Conservation (phyloP, 2,888 invertebrate genomes). For the Notocelia uddmanniana region DNA sequence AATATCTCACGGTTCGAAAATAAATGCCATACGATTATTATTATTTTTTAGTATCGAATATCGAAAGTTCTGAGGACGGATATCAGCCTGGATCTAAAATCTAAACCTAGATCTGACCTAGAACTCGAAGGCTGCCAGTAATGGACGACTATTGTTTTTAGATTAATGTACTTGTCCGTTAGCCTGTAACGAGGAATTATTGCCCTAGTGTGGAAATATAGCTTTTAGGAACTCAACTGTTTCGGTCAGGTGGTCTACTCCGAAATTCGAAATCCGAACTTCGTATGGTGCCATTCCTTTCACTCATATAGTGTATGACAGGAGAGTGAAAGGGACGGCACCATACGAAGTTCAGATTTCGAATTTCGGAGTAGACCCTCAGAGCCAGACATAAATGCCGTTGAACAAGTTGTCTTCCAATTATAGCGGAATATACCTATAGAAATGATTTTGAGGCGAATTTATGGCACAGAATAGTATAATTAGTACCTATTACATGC, state of each 20-base stretch:
- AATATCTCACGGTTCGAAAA: too few relatives aligned
- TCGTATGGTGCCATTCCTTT: too few relatives aligned
- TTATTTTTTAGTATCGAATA: background rate
- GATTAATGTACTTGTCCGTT: constrained; percentile 20
- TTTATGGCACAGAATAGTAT: too few relatives aligned
- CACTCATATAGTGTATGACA: too few relatives aligned
- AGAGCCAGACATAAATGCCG: background rate
- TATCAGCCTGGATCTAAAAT: background rate
- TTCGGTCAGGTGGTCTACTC: too few relatives aligned
- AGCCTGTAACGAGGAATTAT: background rate
- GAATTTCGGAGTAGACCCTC: too few relatives aligned
- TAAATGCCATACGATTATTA: too few relatives aligned
- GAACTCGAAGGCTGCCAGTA: constrained; percentile 9
- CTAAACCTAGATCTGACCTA: constrained; percentile 17
- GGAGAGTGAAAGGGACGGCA: too few relatives aligned
- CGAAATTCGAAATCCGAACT: too few relatives aligned
- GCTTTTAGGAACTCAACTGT: background rate
- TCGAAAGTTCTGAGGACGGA: background rate
- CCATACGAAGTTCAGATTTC: too few relatives aligned
- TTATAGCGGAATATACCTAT: background rate
- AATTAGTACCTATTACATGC: too few relatives aligned
- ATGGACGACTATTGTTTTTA: constrained; percentile 27
- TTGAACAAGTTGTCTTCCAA: background rate
- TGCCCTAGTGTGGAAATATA: background rate
- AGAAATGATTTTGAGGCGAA: background rate